Evolutionary conservation across 2,888 invertebrate species (phyloP), one percentile per base, ranked within the genome.

Genomic region (Brachyopa scutellaris): DNA sequence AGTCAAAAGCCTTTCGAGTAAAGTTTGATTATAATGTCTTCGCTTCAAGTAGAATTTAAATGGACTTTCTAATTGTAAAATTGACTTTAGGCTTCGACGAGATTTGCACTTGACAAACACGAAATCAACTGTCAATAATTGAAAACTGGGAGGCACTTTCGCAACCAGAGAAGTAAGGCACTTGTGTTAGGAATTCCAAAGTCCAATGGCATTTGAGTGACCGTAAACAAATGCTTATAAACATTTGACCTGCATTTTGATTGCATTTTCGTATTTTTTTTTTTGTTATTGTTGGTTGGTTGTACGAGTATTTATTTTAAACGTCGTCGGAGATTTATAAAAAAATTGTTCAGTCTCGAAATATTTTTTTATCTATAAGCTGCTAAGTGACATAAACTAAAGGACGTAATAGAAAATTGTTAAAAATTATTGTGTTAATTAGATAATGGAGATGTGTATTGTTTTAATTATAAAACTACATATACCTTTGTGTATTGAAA

Each of bases 1-100:
- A 78, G 66, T 64, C 64, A 66, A 79, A 55, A 49, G 55, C 7
- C 66, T 62, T 55, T 47, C 21, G n/a, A 78, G 57, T 40, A 42
- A 9, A 7, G 21, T 55, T 33, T 45, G 9, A 23, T 47, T 31
- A 51, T 19, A 13, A 2, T 19, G 13, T 31, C 57, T 19, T 13
- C 17, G 36, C 21, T 47, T 17, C 9, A 5, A n/a, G 15, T 53
- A n/a, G 15, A 67, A 51, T 11, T n/a, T 40, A 26, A 26, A 6
- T 26, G 26, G 47, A 69, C 69, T 69, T 69, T 57, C 69, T 69
- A 47, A 47, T 69, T 38, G 57, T 19, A 11, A 67, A 55, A 55
- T 17, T 33, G 13, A 21, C 61, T 42, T 62, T 47, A 15, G 21
- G 61, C 61, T 11, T 21, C 33, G 17, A 15, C 8, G 38, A 5